A percentile compares a stretch with the other conserved stretches of the same genome.
Conservation (phyloP, 2,888 invertebrate species). For the Temnothorax ravouxi region DNA sequence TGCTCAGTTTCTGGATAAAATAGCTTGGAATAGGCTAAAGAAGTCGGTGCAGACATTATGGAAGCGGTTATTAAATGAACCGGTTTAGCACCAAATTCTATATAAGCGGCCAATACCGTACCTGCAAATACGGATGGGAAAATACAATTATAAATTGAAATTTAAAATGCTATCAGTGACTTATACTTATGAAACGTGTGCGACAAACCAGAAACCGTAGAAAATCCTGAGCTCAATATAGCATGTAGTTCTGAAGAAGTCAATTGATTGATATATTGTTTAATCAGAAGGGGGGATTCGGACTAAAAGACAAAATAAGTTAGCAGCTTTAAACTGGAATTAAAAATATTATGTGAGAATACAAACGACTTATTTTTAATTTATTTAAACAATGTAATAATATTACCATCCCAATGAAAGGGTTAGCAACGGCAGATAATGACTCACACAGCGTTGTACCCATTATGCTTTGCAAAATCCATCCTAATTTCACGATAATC, state of each 20-base stretch:
- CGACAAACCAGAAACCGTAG: constrained; percentile 94
- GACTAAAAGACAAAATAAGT: constrained; percentile 88
- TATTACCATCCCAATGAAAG: constrained; percentile 96
- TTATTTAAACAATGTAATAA: constrained; percentile 2
- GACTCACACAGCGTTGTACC: constrained; percentile 98
- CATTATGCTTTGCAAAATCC: constrained; percentile 90
- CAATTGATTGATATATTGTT: constrained; percentile 94
- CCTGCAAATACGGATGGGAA: constrained; percentile 87
- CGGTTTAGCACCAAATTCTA: constrained; percentile 95
- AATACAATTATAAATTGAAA: not conserved
- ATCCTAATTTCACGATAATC: constrained; percentile 93
- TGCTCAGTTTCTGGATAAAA: constrained; percentile 96
- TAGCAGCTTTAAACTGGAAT: not conserved
- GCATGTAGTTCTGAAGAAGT: constrained; percentile 97
- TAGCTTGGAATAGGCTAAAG: constrained; percentile 95
- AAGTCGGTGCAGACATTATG: constrained; percentile 98
- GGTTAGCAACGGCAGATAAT: constrained; percentile 96
- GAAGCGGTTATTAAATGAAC: constrained; percentile 96
- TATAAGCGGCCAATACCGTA: constrained; percentile 96
- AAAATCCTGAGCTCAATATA: constrained; percentile 97
- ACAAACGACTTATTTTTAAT: not conserved
- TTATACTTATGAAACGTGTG: not conserved
- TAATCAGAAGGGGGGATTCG: constrained; percentile 95
- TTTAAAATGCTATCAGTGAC: not conserved
- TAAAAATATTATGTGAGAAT: not conserved